Percentiles rank a stretch among this genome's conserved stretches.
Conservation (phyloP, 2,113 vertebrate genomes). For the Tapirus terrestris region DNA sequence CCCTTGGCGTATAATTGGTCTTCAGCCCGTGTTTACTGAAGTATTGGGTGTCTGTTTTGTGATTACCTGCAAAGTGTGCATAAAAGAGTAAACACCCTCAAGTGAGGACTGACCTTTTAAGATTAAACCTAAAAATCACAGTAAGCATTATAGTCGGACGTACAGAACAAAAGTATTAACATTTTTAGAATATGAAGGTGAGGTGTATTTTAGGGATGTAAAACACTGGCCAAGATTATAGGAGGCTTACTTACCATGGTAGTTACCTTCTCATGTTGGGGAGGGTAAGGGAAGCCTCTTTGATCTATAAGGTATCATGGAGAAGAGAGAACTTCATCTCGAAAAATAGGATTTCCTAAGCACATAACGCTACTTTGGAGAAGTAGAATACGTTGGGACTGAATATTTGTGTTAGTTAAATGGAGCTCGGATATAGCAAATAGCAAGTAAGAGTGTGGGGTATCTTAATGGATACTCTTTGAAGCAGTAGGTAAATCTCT, state of each 20-base stretch:
- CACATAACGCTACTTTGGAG: neutral
- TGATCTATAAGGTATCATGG: neutral
- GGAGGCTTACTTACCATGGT: neutral
- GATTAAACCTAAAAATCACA: neutral
- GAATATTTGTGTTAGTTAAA: neutral
- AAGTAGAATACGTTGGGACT: neutral
- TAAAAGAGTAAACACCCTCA: neutral
- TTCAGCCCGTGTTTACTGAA: neutral
- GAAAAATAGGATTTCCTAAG: neutral
- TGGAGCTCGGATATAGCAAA: neutral
- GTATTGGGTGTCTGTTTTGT: neutral
- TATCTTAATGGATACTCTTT: neutral
- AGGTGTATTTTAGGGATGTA: neutral
- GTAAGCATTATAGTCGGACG: neutral
- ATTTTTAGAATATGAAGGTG: neutral
- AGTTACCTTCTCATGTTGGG: neutral
- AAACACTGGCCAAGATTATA: neutral
- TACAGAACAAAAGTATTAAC: neutral
- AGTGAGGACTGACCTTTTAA: neutral
- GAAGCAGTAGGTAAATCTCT: neutral
- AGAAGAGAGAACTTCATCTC: neutral
- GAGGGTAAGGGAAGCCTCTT: neutral
- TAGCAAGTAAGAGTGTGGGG: neutral
- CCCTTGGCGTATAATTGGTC: neutral
- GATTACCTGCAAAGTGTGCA: neutral